These are phyloP conservation scores for Polydesmus complanatus DNA, from an alignment of 2,888 invertebrate genomes.

Conservation along the genomic window DNA sequence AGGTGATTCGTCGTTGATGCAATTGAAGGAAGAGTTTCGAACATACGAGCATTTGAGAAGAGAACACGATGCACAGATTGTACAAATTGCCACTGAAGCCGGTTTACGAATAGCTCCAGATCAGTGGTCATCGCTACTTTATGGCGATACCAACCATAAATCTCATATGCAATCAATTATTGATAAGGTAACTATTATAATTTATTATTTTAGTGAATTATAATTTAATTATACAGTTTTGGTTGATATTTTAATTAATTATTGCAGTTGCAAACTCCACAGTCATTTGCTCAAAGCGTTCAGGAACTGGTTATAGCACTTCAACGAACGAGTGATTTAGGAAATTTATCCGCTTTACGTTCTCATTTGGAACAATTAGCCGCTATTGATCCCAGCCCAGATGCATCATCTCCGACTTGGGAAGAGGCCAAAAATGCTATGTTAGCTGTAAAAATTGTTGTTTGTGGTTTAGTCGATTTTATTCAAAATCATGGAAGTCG, in stretches of 20 bases:
- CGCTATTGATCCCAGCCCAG: slow-evolving; percentile 66
- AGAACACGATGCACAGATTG: slow-evolving; percentile 97
- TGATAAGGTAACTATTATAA: slow-evolving; percentile 31
- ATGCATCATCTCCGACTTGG: slow-evolving; percentile 31
- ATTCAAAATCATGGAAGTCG: slow-evolving; percentile 58
- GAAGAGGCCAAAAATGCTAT: slow-evolving; percentile 30
- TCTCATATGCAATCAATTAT: slow-evolving; percentile 82
- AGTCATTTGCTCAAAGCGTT: slow-evolving; percentile 74
- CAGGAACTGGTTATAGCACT: slow-evolving; percentile 80
- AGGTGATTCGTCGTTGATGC: slow-evolving; percentile 94
- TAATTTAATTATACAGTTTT: background rate
- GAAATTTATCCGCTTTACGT: slow-evolving; percentile 59
- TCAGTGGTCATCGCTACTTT: slow-evolving; percentile 92
- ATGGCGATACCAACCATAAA: slow-evolving; percentile 89
- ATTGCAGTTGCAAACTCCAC: slow-evolving; percentile 68
- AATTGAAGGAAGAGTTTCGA: slow-evolving; percentile 89
- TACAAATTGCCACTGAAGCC: slow-evolving; percentile 94
- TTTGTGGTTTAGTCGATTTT: slow-evolving; percentile 61
- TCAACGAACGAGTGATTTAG: slow-evolving; percentile 77
- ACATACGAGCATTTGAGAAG: slow-evolving; percentile 82
- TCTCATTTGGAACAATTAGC: slow-evolving; percentile 71
- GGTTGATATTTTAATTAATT: slow-evolving; percentile 4
- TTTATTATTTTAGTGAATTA: background rate
- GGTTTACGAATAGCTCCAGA: slow-evolving; percentile 93
- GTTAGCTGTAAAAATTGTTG: slow-evolving; percentile 41